Percentiles rank a stretch among this genome's conserved stretches.
These are phyloP conservation scores for Onychomys leucogaster DNA, from an alignment of 2,797 vertebrate species.

Conservation along the genomic window DNA sequence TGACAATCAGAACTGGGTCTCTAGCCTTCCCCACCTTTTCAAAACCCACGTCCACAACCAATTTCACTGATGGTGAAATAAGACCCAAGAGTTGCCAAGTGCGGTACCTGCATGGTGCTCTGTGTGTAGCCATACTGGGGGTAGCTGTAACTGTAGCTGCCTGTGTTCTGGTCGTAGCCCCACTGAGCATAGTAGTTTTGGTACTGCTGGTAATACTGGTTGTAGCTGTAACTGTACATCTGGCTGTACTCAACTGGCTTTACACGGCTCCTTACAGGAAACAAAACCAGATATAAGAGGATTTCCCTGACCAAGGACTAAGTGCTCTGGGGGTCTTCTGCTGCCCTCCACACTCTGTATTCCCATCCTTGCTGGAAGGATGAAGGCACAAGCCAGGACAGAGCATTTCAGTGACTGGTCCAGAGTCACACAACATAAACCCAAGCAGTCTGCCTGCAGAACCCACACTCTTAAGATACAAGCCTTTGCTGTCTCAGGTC, in stretches of 20 bases:
- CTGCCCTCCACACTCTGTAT: background rate
- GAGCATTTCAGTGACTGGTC: background rate
- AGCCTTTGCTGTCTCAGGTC: background rate
- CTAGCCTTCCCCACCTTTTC: background rate
- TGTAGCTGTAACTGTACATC: constrained; percentile 89
- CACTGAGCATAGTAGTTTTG: constrained; percentile 92
- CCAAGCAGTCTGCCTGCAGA: background rate
- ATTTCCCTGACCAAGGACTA: background rate
- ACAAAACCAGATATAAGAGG: constrained; percentile 52
- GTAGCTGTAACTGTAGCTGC: constrained; percentile 92
- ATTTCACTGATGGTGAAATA: background rate
- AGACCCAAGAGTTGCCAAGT: background rate
- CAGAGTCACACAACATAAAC: constrained; percentile 1
- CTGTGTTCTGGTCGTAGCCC: constrained; percentile 94
- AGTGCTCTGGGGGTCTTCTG: background rate
- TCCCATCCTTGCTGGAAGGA: background rate
- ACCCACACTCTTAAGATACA: background rate
- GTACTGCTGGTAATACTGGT: constrained; percentile 92
- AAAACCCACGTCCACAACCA: background rate
- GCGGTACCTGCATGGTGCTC: constrained; percentile 90
- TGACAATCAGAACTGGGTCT: background rate
- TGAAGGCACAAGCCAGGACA: background rate
- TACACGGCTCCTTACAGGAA: constrained; percentile 86
- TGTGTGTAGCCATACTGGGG: constrained; percentile 94
- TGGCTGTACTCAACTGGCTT: constrained; percentile 89